phyloP scores from a whole-genome alignment of 2,113 vertebrate genomes.

The Hipposideros armiger region DNA sequence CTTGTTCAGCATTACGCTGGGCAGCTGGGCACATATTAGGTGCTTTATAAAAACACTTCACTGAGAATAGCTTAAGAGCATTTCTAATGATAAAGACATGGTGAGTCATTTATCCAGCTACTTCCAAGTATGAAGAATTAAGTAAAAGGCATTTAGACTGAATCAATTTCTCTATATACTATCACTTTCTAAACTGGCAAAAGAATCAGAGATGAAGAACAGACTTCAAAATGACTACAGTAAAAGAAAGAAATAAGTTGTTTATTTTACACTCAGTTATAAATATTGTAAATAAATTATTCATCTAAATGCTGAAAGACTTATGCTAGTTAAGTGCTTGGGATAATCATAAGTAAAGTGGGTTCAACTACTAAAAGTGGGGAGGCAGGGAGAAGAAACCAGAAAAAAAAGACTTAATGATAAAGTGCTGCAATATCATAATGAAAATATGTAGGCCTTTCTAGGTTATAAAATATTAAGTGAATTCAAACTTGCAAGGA shows the following conservation, averaged over 20 bases:
- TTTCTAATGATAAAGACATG: conserved; percentile 42
- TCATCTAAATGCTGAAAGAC: conserved; percentile 63
- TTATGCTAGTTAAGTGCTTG: conserved; percentile 66
- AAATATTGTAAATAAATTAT: conserved; percentile 59
- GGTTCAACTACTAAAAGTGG: conserved; percentile 66
- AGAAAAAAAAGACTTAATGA: conserved; percentile 59
- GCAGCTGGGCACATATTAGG: neutral
- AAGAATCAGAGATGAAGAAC: conserved; percentile 57
- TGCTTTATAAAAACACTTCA: conserved; percentile 46
- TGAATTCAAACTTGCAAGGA: conserved; percentile 60
- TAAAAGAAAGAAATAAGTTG: conserved; percentile 63
- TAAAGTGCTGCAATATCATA: conserved; percentile 57
- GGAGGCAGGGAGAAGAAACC: conserved; percentile 54
- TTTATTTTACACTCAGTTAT: conserved; percentile 46
- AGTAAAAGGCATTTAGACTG: conserved; percentile 31
- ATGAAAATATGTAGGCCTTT: conserved; percentile 65
- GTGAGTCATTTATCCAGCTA: conserved; percentile 43
- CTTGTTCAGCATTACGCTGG: neutral
- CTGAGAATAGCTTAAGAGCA: conserved; percentile 3
- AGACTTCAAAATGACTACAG: conserved; percentile 51
- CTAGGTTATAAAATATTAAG: conserved; percentile 59
- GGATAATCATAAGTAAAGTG: conserved; percentile 68
- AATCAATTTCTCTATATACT: conserved; percentile 40
- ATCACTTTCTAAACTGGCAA: conserved; percentile 66
- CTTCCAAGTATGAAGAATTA: conserved; percentile 39